A percentile compares a stretch with the other conserved stretches of the same genome.
These are phyloP conservation scores for Rhingia rostrata DNA, from an alignment of 2,888 invertebrate genomes.

Conservation along the genomic window DNA sequence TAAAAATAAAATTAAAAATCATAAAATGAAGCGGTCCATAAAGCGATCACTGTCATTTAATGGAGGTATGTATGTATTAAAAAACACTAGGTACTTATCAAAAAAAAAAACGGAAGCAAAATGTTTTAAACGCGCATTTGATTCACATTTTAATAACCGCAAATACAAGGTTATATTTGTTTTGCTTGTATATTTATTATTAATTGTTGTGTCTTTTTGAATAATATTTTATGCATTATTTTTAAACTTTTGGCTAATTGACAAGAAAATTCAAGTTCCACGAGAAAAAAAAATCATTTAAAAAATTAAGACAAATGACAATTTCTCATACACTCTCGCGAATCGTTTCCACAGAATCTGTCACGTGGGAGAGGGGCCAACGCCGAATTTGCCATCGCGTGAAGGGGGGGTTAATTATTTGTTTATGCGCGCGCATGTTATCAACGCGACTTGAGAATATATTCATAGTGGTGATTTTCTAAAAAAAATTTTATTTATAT, in stretches of 20 bases:
- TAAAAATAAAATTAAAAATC: not conserved
- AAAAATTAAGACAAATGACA: conserved; percentile 12
- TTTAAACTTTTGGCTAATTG: conserved; percentile 65
- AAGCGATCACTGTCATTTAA: conserved; percentile 64
- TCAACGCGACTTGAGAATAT: conserved; percentile 22
- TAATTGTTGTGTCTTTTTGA: conserved; percentile 34
- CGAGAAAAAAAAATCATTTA: conserved; percentile 13
- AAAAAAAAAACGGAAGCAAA: not conserved
- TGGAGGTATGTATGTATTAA: conserved; percentile 48
- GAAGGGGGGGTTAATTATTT: conserved; percentile 24
- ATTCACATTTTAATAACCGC: not conserved
- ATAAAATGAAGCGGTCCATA: conserved; percentile 67
- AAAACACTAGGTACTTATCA: not conserved
- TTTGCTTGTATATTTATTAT: conserved; percentile 24
- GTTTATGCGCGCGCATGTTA: conserved; percentile 30
- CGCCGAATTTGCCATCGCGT: not conserved
- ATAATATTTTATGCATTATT: conserved; percentile 47
- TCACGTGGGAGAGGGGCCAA: conserved; percentile 24
- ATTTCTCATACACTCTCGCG: conserved; percentile 11
- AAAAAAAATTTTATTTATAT: conserved; percentile 24
- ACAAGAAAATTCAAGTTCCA: conserved; percentile 46
- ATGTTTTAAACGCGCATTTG: not conserved
- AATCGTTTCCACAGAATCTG: conserved; percentile 51
- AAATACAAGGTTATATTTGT: conserved; percentile 41
- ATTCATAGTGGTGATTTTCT: not conserved